Base-by-base conservation (phyloP, 2,888 invertebrate species). In the Rambutsinella grinnellia region DNA sequence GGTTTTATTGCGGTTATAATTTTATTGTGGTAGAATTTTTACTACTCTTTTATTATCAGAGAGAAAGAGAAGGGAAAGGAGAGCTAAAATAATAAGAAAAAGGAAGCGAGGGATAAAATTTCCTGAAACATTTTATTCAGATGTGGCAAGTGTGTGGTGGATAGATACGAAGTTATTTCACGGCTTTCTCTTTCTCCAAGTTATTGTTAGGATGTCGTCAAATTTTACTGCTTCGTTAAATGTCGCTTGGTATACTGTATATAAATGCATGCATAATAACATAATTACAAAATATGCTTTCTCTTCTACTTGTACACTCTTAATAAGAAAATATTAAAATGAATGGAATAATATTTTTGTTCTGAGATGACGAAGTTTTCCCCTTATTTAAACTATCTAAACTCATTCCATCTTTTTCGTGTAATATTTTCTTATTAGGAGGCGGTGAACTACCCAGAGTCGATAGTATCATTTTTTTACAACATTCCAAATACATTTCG, bases 1-100 rank as follows among this genome's bases (percentile, higher is more conserved):
- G 71, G 71, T 72, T 72, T 72, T 72, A 72, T 72, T 72, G 71
- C 49, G 71, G 71, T 72, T 72, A 72, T 72, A 72, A 72, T 72
- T 72, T 72, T 58, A n/a, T n/a, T n/a, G n/a, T 65, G 71, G 65
- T 72, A 58, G 27, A 57, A 65, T 72, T 72, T 72, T 72, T 72
- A 72, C 71, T 72, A 23, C 71, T 53, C 65, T 72, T 72, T 72
- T 72, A 72, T 72, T 58, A 72, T 72, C 71, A 57, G 65, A 65
- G 63, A 58, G 61, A 72, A 62, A 60, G 23, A 65, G 62, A n/a
- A n/a, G n/a, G n/a, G n/a, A n/a, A n/a, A n/a, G n/a, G n/a, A n/a
- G n/a, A n/a, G n/a, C n/a, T 28, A 63, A 58, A 58, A 44, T 58
- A 57, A 57, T 65, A 63, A 51, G 53, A 65, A 27, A 57, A 21